Base-by-base conservation (phyloP, 2,888 invertebrate species). In the Cyaniris semiargus region DNA sequence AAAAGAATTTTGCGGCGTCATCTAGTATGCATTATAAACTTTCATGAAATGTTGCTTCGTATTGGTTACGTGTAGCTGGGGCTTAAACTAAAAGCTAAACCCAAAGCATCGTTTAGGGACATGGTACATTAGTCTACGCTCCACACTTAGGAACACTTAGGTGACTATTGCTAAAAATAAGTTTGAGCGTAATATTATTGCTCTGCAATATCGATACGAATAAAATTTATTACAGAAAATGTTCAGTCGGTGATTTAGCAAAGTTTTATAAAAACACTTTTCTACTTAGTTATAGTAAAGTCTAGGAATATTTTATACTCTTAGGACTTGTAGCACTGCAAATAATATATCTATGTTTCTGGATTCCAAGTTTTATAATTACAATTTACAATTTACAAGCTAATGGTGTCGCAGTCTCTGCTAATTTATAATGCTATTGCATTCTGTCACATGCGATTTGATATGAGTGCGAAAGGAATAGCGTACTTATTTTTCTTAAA, bases 381-480 rank as follows among this genome's bases (percentile, higher is more conserved):
- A 56, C 18, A 56, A 56, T 34, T 34, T 31, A 53, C 18, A 15
- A 18, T 56, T 58, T n/a, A 58, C 56, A 48, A 48, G 3, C 4
- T 4, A 15, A 15, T 48, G 48, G 15, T 3, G 15, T 15, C 15
- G 48, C 4, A 48, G 48, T 15, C 4, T 48, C 15, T 38, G 38
- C 38, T 8, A 38, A 0, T 34, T 1, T 10, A 38, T 38, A 15
- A 18, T 53, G 5, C 18, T 53, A 53, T 53, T 18, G 21, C 58
- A 58, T 21, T 58, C 58, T n/a, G n/a, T 13, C 13, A 23, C 13
- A 23, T 13, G 60, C 13, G 3, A 3, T 60, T 23, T 23, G 10
- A 21, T 38, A 21, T 76, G 18, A 13, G 27, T 15, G 21, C n/a
- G 77, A 76, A 74, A 66, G n/a, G 21, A 31, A 60, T 23, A 77